Conservation (phyloP, 2,113 vertebrate genomes). For the Hippocampus guttulatus region DNA sequence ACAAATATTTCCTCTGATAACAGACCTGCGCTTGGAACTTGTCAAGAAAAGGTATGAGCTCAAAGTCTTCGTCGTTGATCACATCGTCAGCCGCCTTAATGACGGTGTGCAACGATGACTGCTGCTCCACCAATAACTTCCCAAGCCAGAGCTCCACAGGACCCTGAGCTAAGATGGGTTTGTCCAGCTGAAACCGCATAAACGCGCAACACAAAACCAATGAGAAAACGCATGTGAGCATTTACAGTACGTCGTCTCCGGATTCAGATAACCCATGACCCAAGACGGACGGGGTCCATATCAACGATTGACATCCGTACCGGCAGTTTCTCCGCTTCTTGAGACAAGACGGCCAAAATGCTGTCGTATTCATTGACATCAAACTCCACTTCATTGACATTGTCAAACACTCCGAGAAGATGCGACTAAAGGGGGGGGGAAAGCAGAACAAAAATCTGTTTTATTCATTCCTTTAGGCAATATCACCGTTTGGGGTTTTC, state of each 20-base stretch:
- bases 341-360: slow-evolving; percentile 79
- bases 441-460: slow-evolving; percentile 7
- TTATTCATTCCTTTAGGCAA: not conserved
- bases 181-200: slow-evolving; percentile 66
- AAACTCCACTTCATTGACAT: slow-evolving; percentile 81
- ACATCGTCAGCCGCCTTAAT: slow-evolving; percentile 75
- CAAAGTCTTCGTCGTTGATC: slow-evolving; percentile 76
- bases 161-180: slow-evolving; percentile 77
- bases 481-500: not conserved
- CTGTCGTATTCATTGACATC: slow-evolving; percentile 80
- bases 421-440: slow-evolving; percentile 69
- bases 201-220: slow-evolving; percentile 3
- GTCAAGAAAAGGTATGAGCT: slow-evolving; percentile 76
- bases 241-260: too few relatives aligned
- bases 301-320: slow-evolving; percentile 59
- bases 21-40: slow-evolving; percentile 83
- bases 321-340: slow-evolving; percentile 82
- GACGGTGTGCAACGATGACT: slow-evolving; percentile 77
- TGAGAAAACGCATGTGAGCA: not conserved
- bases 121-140: slow-evolving; percentile 72
- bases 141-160: slow-evolving; percentile 82
- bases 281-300: not conserved
- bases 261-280: not conserved
- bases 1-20: not conserved
- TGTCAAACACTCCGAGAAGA: slow-evolving; percentile 83